phyloP scores from a whole-genome alignment of 2,797 vertebrate genomes.

The Vipera latastei region DNA sequence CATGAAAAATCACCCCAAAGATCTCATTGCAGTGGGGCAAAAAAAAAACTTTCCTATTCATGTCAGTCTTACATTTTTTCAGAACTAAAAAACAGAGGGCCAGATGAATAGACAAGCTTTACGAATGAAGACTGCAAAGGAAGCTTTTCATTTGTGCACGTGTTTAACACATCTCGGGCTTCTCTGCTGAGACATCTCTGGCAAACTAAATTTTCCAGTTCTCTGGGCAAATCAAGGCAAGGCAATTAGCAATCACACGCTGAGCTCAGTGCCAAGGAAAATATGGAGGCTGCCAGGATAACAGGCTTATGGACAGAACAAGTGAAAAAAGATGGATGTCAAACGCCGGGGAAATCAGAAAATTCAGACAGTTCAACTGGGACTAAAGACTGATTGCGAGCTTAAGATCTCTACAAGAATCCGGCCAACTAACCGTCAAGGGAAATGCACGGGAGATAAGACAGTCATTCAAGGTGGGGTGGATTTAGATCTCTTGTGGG shows the following conservation, averaged over 20 bases:
- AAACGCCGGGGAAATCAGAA: neutral
- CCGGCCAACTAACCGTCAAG: neutral
- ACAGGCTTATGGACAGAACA: neutral
- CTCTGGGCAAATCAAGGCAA: neutral
- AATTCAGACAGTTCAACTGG: neutral
- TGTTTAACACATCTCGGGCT: neutral
- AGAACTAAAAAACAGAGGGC: neutral
- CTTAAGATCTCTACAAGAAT: neutral
- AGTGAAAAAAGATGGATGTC: too few relatives aligned
- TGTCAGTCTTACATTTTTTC: neutral
- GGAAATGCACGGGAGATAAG: neutral
- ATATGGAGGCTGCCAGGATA: too few relatives aligned
- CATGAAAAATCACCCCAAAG: neutral
- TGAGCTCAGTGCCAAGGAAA: neutral
- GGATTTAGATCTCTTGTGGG: neutral
- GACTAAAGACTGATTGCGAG: neutral
- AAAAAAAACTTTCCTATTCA: neutral
- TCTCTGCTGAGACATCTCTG: neutral
- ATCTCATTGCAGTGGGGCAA: neutral
- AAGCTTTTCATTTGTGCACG: neutral
- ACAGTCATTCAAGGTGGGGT: neutral
- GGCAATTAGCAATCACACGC: neutral
- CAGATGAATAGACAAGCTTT: neutral
- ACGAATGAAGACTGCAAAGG: neutral
- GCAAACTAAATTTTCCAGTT: neutral